Evolutionary conservation across 2,888 invertebrate genomes (phyloP).

Genomic region (Coleophora deauratella): DNA sequence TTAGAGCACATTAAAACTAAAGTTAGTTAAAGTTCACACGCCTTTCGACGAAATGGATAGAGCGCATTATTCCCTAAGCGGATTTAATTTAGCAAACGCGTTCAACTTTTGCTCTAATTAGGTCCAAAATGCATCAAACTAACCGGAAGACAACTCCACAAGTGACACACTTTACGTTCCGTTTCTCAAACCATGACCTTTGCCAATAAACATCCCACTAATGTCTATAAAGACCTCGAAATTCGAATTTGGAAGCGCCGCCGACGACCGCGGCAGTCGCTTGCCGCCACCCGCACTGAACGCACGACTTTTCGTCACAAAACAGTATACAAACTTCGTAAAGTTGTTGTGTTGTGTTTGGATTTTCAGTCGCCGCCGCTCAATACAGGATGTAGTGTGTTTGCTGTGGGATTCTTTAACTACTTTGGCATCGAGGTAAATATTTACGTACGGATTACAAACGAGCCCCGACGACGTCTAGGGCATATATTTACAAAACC

Average conservation of each 20-base stretch:
- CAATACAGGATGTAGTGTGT: constrained; percentile 35
- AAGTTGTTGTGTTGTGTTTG: constrained; percentile 11
- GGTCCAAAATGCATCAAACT: constrained; percentile 1
- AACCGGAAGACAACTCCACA: too few species aligned
- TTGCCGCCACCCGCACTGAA: constrained; percentile 44
- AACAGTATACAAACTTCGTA: constrained; percentile 5
- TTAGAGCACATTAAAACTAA: too few species aligned
- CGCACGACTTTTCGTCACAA: constrained; percentile 30
- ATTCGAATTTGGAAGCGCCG: constrained; percentile 43
- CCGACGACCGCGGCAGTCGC: constrained; percentile 46
- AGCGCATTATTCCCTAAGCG: not conserved
- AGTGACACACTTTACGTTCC: not conserved
- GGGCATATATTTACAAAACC: constrained; percentile 17
- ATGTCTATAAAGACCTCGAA: constrained; percentile 53
- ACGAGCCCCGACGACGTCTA: not conserved
- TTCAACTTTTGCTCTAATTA: not conserved
- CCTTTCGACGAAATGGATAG: not conserved
- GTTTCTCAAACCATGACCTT: constrained; percentile 50
- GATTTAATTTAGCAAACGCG: not conserved
- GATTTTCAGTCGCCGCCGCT: constrained; percentile 8
- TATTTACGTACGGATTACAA: constrained; percentile 33
- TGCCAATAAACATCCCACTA: constrained; percentile 45
- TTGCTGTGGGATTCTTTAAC: constrained; percentile 32
- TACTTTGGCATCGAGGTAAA: constrained; percentile 57
- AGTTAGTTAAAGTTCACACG: not conserved